phyloP scores from a whole-genome alignment of 2,888 invertebrate genomes.

The Priocnemis perturbator region DNA sequence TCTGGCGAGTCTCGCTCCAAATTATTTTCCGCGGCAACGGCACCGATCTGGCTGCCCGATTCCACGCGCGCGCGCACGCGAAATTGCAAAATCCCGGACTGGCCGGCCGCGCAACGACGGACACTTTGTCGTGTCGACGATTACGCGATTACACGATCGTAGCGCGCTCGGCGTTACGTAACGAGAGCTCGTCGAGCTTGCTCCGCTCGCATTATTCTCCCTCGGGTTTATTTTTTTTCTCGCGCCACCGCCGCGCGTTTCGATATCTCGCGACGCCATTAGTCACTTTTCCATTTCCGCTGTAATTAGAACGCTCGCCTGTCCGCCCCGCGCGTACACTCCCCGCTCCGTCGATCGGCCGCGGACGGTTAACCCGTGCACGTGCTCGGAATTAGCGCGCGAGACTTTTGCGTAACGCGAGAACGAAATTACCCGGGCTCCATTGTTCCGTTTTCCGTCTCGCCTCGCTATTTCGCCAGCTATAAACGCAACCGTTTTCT shows the following conservation, averaged over 20 bases:
- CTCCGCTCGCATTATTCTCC: conserved; percentile 11
- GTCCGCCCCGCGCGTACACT: conserved; percentile 1
- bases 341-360: background rate
- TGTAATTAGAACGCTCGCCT: conserved; percentile 50
- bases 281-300: conserved; percentile 57
- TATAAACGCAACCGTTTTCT: background rate
- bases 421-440: conserved; percentile 37
- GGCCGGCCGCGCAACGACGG: background rate
- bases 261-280: conserved; percentile 25
- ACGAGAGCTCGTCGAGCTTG: conserved; percentile 20
- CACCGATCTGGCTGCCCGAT: background rate
- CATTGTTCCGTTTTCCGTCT: conserved; percentile 23
- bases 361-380: background rate
- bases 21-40: background rate
- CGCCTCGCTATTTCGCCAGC: background rate
- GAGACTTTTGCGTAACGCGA: conserved; percentile 43
- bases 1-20: background rate
- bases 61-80: too few relatives aligned
- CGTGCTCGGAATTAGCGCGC: conserved; percentile 22
- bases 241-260: conserved; percentile 17
- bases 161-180: conserved; percentile 14
- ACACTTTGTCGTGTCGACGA: too few relatives aligned
- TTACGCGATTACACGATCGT: background rate
- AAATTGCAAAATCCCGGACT: background rate
- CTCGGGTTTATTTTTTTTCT: conserved; percentile 3